Percentiles rank a stretch among this genome's conserved stretches.
Conservation (phyloP, 2,797 vertebrate species). For the Tarsius wallacei region DNA sequence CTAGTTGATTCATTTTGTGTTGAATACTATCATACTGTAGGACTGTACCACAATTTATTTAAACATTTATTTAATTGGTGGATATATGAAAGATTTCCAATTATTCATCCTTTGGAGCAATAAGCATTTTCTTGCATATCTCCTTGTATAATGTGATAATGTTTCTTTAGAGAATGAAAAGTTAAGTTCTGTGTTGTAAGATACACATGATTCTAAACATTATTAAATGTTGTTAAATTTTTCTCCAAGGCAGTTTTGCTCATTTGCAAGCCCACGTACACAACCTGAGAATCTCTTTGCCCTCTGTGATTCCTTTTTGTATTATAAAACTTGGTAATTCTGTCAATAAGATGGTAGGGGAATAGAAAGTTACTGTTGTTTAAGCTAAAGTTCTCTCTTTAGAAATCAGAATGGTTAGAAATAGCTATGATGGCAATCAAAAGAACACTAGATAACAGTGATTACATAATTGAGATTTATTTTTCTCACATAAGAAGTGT, state of each 20-base stretch:
- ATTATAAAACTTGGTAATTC: not conserved
- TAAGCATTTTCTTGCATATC: not conserved
- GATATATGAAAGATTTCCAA: not conserved
- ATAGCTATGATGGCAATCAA: slow-evolving; percentile 46
- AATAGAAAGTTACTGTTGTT: slow-evolving; percentile 13
- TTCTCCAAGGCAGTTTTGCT: not conserved
- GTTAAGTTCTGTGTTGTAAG: not conserved
- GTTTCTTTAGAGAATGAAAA: not conserved
- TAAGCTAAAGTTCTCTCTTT: slow-evolving; percentile 15
- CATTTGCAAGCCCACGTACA: not conserved
- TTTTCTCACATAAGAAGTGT: slow-evolving; percentile 38
- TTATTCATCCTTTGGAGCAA: not conserved
- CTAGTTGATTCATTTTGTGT: slow-evolving; percentile 23
- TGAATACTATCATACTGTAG: not conserved
- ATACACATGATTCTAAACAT: not conserved
- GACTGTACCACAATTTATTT: not conserved
- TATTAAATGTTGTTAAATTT: slow-evolving; percentile 4
- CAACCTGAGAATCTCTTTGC: not conserved
- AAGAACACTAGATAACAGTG: slow-evolving; percentile 51
- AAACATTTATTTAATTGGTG: not conserved
- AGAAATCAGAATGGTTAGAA: slow-evolving; percentile 42
- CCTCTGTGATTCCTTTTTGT: not conserved
- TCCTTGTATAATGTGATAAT: not conserved
- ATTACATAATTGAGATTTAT: slow-evolving; percentile 55
- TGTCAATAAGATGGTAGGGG: not conserved